Evolutionary conservation across 2,113 vertebrate species (phyloP).

Genomic region (Picathartes gymnocephalus): DNA sequence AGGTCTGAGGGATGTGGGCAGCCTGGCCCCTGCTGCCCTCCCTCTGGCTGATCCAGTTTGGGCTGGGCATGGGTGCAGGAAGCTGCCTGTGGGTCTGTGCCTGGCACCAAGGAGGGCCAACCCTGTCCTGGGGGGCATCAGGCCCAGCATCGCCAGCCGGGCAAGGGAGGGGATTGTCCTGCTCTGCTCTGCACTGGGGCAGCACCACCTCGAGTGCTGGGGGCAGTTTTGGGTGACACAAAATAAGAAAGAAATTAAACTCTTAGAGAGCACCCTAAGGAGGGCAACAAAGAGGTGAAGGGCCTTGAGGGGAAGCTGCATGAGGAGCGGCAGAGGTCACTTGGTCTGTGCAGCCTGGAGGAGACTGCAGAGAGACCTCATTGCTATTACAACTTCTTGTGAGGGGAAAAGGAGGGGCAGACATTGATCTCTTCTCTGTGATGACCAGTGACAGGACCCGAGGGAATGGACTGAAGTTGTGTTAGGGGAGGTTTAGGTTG

Average conservation of each 20-base stretch:
- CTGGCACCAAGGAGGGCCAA: background rate
- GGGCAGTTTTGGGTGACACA: background rate
- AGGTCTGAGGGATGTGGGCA: background rate
- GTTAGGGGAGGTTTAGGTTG: background rate
- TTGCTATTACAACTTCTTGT: background rate
- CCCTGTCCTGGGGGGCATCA: accelerated
- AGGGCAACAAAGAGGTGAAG: background rate
- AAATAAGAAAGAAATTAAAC: accelerated
- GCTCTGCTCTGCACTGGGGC: accelerated
- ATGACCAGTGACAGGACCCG: accelerated
- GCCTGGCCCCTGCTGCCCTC: accelerated
- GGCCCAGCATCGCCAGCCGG: accelerated
- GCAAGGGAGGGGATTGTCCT: background rate
- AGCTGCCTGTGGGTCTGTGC: background rate
- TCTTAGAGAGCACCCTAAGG: accelerated
- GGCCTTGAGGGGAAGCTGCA: accelerated
- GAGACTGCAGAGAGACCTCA: background rate
- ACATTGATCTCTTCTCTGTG: background rate
- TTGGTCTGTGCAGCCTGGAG: background rate
- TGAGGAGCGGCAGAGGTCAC: background rate
- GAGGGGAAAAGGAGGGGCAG: background rate
- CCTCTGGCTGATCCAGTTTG: accelerated
- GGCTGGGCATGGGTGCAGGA: background rate
- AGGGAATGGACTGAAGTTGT: background rate
- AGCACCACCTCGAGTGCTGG: accelerated